A percentile compares a stretch with the other conserved stretches of the same genome.
phyloP scores from a whole-genome alignment of 1,140 invertebrate genomes.

The Ceratosolen fusciceps region DNA sequence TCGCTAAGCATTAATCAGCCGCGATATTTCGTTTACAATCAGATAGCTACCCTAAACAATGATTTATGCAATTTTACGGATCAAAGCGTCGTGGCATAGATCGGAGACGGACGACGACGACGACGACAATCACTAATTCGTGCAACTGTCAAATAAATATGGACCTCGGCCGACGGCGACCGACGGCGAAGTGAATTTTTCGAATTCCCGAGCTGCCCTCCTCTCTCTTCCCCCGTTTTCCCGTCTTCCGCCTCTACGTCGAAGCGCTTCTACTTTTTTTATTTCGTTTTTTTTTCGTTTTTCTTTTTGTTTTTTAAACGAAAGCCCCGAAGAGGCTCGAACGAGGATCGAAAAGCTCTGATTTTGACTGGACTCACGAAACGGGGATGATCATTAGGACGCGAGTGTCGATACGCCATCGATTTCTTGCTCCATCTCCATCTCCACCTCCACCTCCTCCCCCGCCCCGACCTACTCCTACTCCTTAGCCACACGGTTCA shows the following conservation, averaged over 20 bases:
- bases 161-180: neutral
- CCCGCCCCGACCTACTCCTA: too few relatives aligned
- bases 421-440: slow-evolving; percentile 1
- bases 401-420: neutral
- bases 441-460: too few relatives aligned
- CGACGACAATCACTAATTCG: slow-evolving; percentile 3
- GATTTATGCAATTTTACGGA: too few relatives aligned
- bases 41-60: too few relatives aligned
- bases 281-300: too few relatives aligned
- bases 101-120: too few relatives aligned
- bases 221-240: neutral
- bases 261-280: too few relatives aligned
- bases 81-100: too few relatives aligned
- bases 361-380: neutral
- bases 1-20: too few relatives aligned
- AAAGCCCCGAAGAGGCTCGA: neutral
- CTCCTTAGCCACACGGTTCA: neutral
- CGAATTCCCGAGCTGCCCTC: slow-evolving; percentile 19
- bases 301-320: neutral
- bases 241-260: too few relatives aligned
- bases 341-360: slow-evolving; percentile 15
- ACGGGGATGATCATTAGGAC: neutral
- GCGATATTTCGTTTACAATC: too few relatives aligned
- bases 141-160: slow-evolving; percentile 4
- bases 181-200: slow-evolving; percentile 25